A percentile compares a stretch with the other conserved stretches of the same genome.
These are phyloP conservation scores for Glossosoma conforme DNA, from an alignment of 1,140 invertebrate species.

Conservation along the genomic window DNA sequence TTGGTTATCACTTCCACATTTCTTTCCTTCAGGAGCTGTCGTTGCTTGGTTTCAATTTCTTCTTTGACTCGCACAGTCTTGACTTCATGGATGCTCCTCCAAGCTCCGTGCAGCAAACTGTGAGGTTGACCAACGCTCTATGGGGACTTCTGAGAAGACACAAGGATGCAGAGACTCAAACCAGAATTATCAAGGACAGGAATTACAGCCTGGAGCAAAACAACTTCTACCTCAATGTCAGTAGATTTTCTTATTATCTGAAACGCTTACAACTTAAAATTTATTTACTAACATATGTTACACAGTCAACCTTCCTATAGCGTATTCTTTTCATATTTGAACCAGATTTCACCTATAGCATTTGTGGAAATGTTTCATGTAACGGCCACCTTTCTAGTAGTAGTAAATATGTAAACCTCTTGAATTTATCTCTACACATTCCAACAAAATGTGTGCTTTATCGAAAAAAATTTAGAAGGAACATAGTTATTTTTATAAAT, in stretches of 20 bases:
- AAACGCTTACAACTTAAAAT: background rate
- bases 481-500: too few species aligned
- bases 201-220: slow-evolving; percentile 29
- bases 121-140: slow-evolving; percentile 19
- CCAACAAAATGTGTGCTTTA: too few species aligned
- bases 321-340: too few species aligned
- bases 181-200: slow-evolving; percentile 18
- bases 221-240: slow-evolving; percentile 28
- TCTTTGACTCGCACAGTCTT: slow-evolving; percentile 6
- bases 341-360: too few species aligned
- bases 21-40: slow-evolving; percentile 13
- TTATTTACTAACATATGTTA: background rate
- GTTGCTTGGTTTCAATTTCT: slow-evolving; percentile 5
- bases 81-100: background rate
- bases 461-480: too few species aligned
- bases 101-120: background rate
- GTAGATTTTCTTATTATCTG: slow-evolving; percentile 2
- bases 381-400: too few species aligned
- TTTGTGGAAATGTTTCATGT: too few species aligned
- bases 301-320: background rate
- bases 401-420: too few species aligned
- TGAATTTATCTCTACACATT: too few species aligned
- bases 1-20: background rate
- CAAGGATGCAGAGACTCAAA: slow-evolving; percentile 22
- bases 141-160: slow-evolving; percentile 25